Conservation (phyloP, 2,797 vertebrate genomes). For the Enteromius fasciolatus region DNA sequence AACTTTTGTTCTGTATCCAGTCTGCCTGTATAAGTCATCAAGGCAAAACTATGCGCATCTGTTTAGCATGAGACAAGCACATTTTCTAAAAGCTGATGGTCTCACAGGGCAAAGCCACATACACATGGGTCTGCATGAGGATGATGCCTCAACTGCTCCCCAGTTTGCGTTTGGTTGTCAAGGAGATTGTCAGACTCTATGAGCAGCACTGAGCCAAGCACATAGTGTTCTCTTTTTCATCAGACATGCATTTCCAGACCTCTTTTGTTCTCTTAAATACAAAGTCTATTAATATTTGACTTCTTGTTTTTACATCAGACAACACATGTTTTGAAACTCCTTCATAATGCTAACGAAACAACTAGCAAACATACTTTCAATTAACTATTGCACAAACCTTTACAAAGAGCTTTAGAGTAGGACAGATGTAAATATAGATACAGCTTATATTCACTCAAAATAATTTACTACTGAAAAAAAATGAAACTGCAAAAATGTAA, state of each 20-base stretch:
- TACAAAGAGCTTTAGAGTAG: background rate
- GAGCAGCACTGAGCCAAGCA: conserved; percentile 43
- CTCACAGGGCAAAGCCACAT: conserved; percentile 20
- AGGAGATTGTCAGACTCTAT: conserved; percentile 57
- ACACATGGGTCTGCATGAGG: conserved; percentile 42
- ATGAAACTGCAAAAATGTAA: background rate
- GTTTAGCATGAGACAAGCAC: conserved; percentile 17
- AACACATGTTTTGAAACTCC: background rate
- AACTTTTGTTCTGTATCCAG: background rate
- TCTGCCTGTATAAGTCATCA: background rate
- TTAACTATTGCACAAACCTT: background rate
- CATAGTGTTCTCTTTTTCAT: conserved; percentile 26
- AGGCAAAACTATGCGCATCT: background rate
- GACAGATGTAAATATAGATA: background rate
- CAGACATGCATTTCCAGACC: background rate
- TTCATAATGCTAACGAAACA: background rate
- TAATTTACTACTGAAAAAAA: background rate
- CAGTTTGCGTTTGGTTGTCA: conserved; percentile 60
- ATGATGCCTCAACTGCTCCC: conserved; percentile 44
- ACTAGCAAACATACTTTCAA: background rate
- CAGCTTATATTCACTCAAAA: background rate
- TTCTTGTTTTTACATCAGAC: background rate
- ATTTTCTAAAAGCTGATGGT: background rate
- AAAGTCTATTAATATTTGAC: background rate
- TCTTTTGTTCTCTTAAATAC: conserved; percentile 14